Percentiles rank a stretch among this genome's conserved stretches.
Conservation (phyloP, 1,140 invertebrate species). For the Tetramorium alpestre region DNA sequence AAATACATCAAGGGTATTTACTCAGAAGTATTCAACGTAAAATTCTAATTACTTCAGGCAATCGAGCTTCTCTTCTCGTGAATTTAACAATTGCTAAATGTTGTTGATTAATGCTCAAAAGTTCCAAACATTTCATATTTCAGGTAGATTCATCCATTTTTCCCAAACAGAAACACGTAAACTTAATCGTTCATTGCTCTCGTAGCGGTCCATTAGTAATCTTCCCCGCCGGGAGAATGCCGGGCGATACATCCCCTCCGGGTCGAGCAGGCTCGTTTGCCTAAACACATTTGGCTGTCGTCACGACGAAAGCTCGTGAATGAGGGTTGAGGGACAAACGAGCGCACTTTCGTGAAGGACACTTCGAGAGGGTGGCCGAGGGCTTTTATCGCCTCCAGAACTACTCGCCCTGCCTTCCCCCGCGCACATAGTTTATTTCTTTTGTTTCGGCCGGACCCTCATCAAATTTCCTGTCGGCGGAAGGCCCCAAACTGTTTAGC, state of each 20-base stretch:
- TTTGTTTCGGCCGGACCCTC: constrained; percentile 70
- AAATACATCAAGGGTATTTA: background rate
- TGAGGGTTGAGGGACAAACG: constrained; percentile 60
- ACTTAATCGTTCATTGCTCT: background rate
- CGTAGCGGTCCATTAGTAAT: constrained; percentile 11
- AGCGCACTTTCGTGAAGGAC: constrained; percentile 46
- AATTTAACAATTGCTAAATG: background rate
- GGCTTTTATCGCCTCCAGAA: constrained; percentile 55
- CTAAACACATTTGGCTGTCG: constrained; percentile 32
- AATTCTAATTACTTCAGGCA: background rate
- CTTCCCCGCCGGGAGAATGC: background rate
- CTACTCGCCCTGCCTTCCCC: background rate
- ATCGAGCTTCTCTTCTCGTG: background rate
- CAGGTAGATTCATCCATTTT: background rate
- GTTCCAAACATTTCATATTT: background rate
- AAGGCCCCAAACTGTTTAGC: constrained; percentile 50
- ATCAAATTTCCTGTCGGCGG: constrained; percentile 74
- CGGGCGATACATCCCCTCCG: background rate
- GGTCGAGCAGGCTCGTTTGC: constrained; percentile 13
- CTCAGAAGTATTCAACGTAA: background rate
- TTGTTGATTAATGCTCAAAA: background rate
- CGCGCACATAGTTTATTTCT: constrained; percentile 66
- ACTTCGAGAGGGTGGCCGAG: constrained; percentile 1
- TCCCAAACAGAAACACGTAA: background rate
- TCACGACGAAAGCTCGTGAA: constrained; percentile 35